A percentile compares a stretch with the other conserved stretches of the same genome.
Evolutionary conservation across 2,888 invertebrate genomes (phyloP).

Genomic region (Pycnomerus fuliginosus): DNA sequence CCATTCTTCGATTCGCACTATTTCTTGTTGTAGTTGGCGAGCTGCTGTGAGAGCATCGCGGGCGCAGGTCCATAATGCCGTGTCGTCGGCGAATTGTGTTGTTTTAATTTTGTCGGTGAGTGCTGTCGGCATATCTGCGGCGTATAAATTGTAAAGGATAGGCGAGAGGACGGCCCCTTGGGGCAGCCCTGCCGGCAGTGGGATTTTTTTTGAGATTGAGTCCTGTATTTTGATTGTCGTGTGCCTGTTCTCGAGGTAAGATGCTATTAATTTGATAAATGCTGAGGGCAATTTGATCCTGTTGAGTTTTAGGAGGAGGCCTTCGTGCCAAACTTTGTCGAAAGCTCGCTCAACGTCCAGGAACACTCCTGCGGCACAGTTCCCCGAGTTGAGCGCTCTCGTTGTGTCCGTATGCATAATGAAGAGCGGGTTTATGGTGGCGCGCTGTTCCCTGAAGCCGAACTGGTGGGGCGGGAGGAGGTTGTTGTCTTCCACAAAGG

Average conservation of each 20-base stretch:
- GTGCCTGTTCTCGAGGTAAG: background rate
- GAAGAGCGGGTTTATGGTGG: conserved; percentile 1
- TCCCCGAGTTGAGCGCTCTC: background rate
- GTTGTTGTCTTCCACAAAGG: conserved; percentile 1
- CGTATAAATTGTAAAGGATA: background rate
- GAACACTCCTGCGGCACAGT: conserved; percentile 16
- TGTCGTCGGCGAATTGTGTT: conserved; percentile 5
- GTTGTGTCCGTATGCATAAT: background rate
- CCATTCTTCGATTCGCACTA: conserved; percentile 1
- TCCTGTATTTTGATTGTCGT: background rate
- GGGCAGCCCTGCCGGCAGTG: too few relatives aligned
- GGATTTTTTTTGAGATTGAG: too few relatives aligned
- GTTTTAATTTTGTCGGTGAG: background rate
- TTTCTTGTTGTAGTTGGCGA: background rate
- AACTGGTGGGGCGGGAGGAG: conserved; percentile 4
- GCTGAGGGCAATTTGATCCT: background rate
- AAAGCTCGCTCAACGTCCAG: conserved; percentile 25
- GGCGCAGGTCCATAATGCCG: conserved; percentile 1
- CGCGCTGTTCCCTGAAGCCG: conserved; percentile 1
- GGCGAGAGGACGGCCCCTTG: conserved; percentile 2
- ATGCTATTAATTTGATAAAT: background rate
- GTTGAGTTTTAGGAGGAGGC: conserved; percentile 26
- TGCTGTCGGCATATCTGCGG: background rate
- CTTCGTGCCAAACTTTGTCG: conserved; percentile 26
- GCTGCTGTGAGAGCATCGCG: background rate